A percentile compares a stretch with the other conserved stretches of the same genome.
Conservation (phyloP, 2,797 vertebrate genomes). For the Etheostoma perlongum region DNA sequence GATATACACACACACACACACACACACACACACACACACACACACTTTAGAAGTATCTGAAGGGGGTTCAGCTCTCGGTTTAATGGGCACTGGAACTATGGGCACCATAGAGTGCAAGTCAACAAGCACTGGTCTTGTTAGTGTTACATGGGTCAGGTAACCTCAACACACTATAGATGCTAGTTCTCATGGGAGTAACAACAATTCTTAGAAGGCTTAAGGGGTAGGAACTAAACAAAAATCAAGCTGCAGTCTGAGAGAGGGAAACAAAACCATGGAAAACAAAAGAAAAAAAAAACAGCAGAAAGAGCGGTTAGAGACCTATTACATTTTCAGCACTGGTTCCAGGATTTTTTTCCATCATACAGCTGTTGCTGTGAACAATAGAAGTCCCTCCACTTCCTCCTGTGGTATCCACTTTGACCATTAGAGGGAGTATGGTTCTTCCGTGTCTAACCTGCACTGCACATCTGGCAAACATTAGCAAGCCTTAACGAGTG, state of each 20-base stretch:
- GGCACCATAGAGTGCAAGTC: constrained; percentile 8
- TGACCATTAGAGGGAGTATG: constrained; percentile 74
- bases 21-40: too few relatives aligned
- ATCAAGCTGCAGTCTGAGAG: constrained; percentile 31
- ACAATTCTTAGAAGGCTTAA: constrained; percentile 17
- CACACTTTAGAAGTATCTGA: constrained; percentile 17
- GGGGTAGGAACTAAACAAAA: constrained; percentile 34
- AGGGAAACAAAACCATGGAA: constrained; percentile 31
- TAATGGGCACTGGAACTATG: constrained; percentile 31
- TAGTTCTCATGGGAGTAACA: constrained; percentile 36
- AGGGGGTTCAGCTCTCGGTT: constrained; percentile 30
- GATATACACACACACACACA: not conserved
- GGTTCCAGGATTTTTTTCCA: constrained; percentile 61
- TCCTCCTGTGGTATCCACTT: constrained; percentile 52
- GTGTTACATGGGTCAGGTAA: constrained; percentile 11
- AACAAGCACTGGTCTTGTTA: constrained; percentile 45
- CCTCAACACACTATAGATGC: constrained; percentile 24
- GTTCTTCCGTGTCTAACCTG: constrained; percentile 68
- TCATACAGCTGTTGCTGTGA: constrained; percentile 64
- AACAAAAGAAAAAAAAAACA: constrained; percentile 33
- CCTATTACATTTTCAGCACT: constrained; percentile 32
- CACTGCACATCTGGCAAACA: constrained; percentile 83
- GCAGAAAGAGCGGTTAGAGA: constrained; percentile 36
- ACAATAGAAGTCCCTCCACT: constrained; percentile 60
- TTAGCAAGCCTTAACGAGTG: constrained; percentile 77